Evolutionary conservation across 2,797 vertebrate genomes (phyloP).

Genomic region (Sebastolobus altivelis): DNA sequence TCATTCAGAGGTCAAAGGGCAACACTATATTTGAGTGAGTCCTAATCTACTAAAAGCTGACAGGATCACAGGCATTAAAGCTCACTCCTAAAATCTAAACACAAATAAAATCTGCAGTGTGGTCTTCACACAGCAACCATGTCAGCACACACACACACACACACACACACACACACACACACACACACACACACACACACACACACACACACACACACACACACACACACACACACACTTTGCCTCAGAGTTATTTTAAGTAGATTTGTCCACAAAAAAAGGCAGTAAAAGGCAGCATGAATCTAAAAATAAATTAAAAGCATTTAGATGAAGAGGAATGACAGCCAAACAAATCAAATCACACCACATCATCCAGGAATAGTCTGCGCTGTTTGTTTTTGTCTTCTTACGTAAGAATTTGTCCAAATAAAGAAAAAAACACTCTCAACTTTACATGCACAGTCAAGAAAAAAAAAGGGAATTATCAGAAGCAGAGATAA

Average conservation of each 20-base stretch:
- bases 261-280: slow-evolving; percentile 31
- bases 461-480: neutral
- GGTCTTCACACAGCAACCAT: neutral
- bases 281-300: slow-evolving; percentile 4
- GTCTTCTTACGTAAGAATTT: neutral
- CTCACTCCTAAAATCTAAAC: slow-evolving; percentile 51
- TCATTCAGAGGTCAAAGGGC: slow-evolving; percentile 42
- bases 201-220: neutral
- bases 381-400: neutral
- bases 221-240: neutral
- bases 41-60: slow-evolving; percentile 76
- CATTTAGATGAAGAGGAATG: slow-evolving; percentile 14
- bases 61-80: slow-evolving; percentile 67
- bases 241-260: slow-evolving; percentile 38
- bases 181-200: neutral
- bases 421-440: neutral
- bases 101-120: slow-evolving; percentile 4
- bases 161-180: neutral
- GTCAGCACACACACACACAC: slow-evolving; percentile 1
- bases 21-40: slow-evolving; percentile 69
- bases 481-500: neutral
- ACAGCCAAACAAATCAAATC: neutral
- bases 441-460: no score
- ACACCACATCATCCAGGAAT: neutral
- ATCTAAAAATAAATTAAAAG: slow-evolving; percentile 42